Base-by-base conservation (phyloP, 2,888 invertebrate species). In the Germaria angustata region DNA sequence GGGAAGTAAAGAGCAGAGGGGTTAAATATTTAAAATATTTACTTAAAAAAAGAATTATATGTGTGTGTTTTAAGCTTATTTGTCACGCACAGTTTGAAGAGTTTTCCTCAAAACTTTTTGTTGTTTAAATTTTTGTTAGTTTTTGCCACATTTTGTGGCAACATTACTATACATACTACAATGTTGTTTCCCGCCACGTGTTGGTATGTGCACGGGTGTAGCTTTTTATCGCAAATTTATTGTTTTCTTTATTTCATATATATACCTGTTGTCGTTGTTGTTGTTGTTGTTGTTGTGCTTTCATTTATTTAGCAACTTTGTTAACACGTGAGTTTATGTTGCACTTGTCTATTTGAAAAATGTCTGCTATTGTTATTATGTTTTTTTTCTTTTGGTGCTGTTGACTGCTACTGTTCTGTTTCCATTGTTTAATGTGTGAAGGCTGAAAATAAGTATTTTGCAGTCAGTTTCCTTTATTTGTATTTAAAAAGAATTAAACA, bases 291-390 rank as follows among this genome's bases (percentile, higher is more conserved):
- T 51, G 36, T 17, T 66, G 15, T 13, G 20, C 49, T 46, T 55
- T 55, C 41, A 57, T 75, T 44, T 28, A 57, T 75, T 63, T 57
- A 78, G 75, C 81, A 75, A 82, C 75, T 75, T 79, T 82, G 82
- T 79, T 79, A 82, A 82, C 82, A 82, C 82, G 79, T 82, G 73
- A 82, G 79, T 82, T 82, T 82, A 82, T 82, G 79, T 79, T 79
- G 82, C 79, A 82, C 75, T 79, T 79, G 82, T 69, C 75, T 69
- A 46, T 75, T 69, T 28, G 55, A 71, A 51, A 20, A 32, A 46
- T 63, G 36, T 51, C 44, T 24, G 3, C n/a, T 55, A 7, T 28
- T 22, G 28, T 32, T 49, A 5, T 66, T 57, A 15, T 22, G 6
- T 3, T 22, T 55, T 44, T 32, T 73, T 5, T 34, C 32, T 22